Base-by-base conservation (phyloP, 2,113 vertebrate species). In the Cebus imitator region DNA sequence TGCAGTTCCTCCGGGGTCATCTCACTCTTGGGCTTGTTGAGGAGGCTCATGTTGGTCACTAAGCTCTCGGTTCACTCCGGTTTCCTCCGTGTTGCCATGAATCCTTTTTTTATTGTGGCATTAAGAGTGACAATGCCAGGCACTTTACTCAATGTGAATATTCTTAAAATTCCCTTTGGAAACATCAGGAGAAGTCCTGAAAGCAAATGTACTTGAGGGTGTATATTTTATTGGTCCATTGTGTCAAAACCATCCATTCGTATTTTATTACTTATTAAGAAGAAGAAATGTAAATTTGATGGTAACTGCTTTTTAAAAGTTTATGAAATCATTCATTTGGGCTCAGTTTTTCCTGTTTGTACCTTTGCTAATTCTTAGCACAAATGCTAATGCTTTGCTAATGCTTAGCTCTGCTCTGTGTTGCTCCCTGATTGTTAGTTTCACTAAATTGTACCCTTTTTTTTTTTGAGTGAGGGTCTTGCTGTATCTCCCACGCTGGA, bases 21-120 rank as follows among this genome's bases (percentile, higher is more conserved):
- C 98, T 99, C 99, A 2, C 99, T 99, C 98, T 99, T 99, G 70
- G 99, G 99, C 91, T 99, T 99, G 87, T 99, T 99, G 96, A 99
- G 98, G 27, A 99, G 99, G 97, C 99, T 99, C 99, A 1, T 52
- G 52, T 17, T 52, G 16, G 52, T 52, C 14, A 52, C 52, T 52
- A 52, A 16, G 14, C 4, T 52, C 52, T 52, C 14, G 52, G 52
- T 52, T 52, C 52, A 52, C 52, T 52, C 52, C 16, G 0, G 16
- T 52, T 52, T 17, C 43, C 43, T 40, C 37, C 37, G 37, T 3
- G 37, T 40, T 40, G 37, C 37, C 37, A 40, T 40, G 37, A 40
- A 40, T 40, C 37, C 66, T 80, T 95, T 64, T 75, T 50, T 40
- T 9, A 73, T 90, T 84, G 82, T 87, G 86, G 37, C n/a, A 14